phyloP scores from a whole-genome alignment of 2,888 invertebrate species.

The Poecilus cupreus region DNA sequence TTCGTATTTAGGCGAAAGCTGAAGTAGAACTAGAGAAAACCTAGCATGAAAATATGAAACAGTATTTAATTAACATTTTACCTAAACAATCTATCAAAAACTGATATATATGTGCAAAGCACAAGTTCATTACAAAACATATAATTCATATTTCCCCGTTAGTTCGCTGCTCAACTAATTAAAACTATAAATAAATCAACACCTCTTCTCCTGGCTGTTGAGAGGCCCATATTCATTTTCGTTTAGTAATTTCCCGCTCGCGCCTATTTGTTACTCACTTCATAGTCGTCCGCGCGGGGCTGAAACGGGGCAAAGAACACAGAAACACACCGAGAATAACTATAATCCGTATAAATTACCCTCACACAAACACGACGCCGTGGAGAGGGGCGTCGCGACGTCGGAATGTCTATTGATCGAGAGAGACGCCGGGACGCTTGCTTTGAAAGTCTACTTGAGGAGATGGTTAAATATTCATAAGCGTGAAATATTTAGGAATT shows the following conservation, averaged over 20 bases:
- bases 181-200: conserved; percentile 51
- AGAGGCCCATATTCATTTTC: conserved; percentile 36
- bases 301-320: background rate
- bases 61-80: too few relatives aligned
- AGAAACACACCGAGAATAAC: conserved; percentile 49
- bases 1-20: background rate
- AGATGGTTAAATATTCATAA: background rate
- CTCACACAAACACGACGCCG: conserved; percentile 37
- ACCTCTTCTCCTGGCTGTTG: background rate
- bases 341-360: conserved; percentile 58
- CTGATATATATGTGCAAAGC: background rate
- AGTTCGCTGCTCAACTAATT: conserved; percentile 20
- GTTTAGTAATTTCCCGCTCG: conserved; percentile 47
- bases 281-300: conserved; percentile 8
- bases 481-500: too few relatives aligned
- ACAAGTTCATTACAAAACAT: background rate
- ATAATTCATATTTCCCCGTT: conserved; percentile 26
- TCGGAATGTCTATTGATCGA: conserved; percentile 42
- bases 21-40: too few relatives aligned
- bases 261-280: conserved; percentile 30
- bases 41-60: too few relatives aligned
- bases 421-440: background rate
- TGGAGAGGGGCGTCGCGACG: conserved; percentile 6
- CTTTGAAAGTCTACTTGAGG: background rate
- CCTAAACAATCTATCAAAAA: background rate